phyloP scores from a whole-genome alignment of 2,888 invertebrate species.

The Proisotoma minuta region DNA sequence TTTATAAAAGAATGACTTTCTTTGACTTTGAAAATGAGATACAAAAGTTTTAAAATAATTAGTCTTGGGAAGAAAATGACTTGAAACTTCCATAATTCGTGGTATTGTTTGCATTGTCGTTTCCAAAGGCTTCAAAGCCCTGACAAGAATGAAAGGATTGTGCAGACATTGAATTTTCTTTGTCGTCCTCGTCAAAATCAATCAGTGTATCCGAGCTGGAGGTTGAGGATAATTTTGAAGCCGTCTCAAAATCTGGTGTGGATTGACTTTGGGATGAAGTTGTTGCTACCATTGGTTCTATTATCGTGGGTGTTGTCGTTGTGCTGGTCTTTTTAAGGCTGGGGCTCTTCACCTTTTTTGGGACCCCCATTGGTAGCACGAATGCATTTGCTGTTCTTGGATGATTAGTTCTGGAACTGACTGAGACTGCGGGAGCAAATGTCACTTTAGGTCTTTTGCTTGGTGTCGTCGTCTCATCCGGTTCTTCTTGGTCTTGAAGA shows the following conservation, averaged over 20 bases:
- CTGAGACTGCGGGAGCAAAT: background rate
- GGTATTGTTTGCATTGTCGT: background rate
- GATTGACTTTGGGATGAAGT: background rate
- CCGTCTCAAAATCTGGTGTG: background rate
- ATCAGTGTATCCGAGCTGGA: constrained; percentile 7
- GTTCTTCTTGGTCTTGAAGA: background rate
- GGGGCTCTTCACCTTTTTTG: background rate
- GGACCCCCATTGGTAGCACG: background rate
- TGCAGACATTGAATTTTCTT: background rate
- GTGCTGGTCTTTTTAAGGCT: background rate
- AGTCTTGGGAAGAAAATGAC: constrained; percentile 22
- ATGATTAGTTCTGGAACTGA: background rate
- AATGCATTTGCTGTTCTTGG: background rate
- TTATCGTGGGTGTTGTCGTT: background rate
- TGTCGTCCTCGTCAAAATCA: background rate
- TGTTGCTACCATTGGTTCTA: background rate
- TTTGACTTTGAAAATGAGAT: too few relatives aligned
- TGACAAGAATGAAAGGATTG: constrained; percentile 31
- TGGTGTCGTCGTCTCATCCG: background rate
- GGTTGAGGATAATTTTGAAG: background rate
- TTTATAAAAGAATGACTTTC: too few relatives aligned
- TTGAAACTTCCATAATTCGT: constrained; percentile 22
- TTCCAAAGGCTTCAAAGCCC: constrained; percentile 19
- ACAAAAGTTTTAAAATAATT: too few relatives aligned
- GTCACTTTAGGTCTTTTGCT: constrained; percentile 1